Base-by-base conservation (phyloP, 1,140 invertebrate species). In the Microvelia longipes region DNA sequence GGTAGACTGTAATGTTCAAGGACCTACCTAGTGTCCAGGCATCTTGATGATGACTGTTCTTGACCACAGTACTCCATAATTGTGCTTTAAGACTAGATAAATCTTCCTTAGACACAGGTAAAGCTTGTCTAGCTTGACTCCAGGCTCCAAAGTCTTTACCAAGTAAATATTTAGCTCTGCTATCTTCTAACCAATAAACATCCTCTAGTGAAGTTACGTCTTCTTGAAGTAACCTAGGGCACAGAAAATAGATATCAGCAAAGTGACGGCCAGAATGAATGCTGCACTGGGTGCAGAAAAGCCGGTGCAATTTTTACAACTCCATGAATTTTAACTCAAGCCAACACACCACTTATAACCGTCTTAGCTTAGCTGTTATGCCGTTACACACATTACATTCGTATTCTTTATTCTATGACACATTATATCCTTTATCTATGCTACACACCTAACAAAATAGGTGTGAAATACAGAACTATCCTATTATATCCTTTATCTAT, bases 101-200 rank as follows among this genome's bases (percentile, higher is more conserved):
- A 74, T 87, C 86, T 70, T 89, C 85, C 78, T 92, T 90, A 62
- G 88, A 90, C 27, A 86, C 90, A 64, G 91, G 91, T 73, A 93
- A 79, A 29, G 86, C 86, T 76, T 91, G 88, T 2, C 90, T 81
- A 13, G 89, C 90, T 63, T 85, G 81, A 25, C 85, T 88, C 90
- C 90, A 93, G 71, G 84, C 81, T n/a, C 83, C 82, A 78, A 91
- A 86, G 79, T 92, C 90, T 79, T 90, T 90, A 67, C 89, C 89
- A 19, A 93, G 82, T 5, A 88, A 84, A 70, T 86, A 83, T 27
- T 87, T 84, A 5, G 86, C 89, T 69, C 85, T 84, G 68, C 85
- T 86, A 77, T 93, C 90, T 77, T 93, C 90, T 75, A 92, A 82
- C 90, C 90, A 92, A 79, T 93, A 93, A 15, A 91, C 90, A 79